phyloP scores from a whole-genome alignment of 1,140 invertebrate species.

The Helicoverpa zea region DNA sequence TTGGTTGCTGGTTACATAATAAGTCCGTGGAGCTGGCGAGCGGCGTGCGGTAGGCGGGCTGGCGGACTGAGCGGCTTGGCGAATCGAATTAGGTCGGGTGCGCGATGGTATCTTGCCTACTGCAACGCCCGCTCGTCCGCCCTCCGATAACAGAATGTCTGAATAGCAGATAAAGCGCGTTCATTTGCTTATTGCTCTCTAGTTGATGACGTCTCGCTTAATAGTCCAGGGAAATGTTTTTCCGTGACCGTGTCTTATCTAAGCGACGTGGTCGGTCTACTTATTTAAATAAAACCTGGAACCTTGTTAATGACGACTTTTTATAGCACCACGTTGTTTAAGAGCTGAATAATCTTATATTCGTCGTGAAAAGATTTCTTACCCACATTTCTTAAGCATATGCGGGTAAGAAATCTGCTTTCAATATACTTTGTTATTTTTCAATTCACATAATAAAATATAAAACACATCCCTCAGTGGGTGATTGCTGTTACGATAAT shows the following conservation, averaged over 20 bases:
- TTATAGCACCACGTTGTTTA: constrained; percentile 36
- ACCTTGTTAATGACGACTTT: constrained; percentile 45
- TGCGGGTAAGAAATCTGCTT: neutral
- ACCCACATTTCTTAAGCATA: neutral
- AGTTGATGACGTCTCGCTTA: constrained; percentile 69
- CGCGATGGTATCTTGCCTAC: constrained; percentile 70
- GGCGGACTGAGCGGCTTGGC: constrained; percentile 57
- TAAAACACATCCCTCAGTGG: constrained; percentile 30
- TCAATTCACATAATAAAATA: constrained; percentile 46
- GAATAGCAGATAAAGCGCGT: constrained; percentile 68
- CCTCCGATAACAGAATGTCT: constrained; percentile 73
- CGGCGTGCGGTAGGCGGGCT: constrained; percentile 47
- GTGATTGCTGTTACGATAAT: constrained; percentile 48
- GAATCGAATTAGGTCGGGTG: constrained; percentile 76
- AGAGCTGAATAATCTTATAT: constrained; percentile 33
- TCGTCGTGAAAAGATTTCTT: constrained; percentile 3
- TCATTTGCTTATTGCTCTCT: constrained; percentile 77
- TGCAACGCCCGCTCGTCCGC: constrained; percentile 63
- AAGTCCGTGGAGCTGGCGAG: constrained; percentile 47
- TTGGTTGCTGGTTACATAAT: constrained; percentile 43
- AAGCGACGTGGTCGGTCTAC: constrained; percentile 46
- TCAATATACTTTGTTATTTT: constrained; percentile 49
- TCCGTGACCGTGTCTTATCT: constrained; percentile 68
- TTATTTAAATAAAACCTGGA: constrained; percentile 57
- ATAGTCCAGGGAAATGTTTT: constrained; percentile 69